Base-by-base conservation (phyloP, 2,888 invertebrate species). In the Nemurella pictetii region DNA sequence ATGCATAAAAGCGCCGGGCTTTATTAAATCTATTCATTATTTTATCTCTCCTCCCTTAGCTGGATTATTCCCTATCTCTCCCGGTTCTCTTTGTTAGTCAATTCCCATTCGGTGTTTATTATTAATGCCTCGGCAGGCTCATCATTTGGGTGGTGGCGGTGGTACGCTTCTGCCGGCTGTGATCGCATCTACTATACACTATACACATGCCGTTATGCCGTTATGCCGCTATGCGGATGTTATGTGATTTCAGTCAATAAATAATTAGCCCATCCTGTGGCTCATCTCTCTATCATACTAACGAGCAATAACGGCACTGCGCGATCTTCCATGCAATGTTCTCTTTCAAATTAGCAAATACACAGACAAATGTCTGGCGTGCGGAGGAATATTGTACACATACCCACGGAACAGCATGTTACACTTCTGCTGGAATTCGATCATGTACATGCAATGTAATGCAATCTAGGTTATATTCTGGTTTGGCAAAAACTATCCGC, bases 191-290 rank as follows among this genome's bases (percentile, higher is more conserved):
- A 55, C 5, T 1, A 3, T 32, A 32, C 29, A 12, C 30, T n/a
- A 25, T n/a, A 35, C 5, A 12, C 12, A 26, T 80, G 80, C 35
- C 25, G 80, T 75, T 75, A 75, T n/a, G n/a, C n/a, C n/a, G n/a
- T n/a, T n/a, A 26, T 80, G 80, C 35, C 25, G 80, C 26, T 75
- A 75, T 35, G 80, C 80, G 80, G 80, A 80, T 83, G 73, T 83
- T 82, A 81, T 85, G 82, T 74, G 85, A 85, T 82, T 36, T 73
- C n/a, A 85, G 85, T 85, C 85, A 85, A 85, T 85, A 85, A 85
- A 85, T 85, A 82, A 85, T 85, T 82, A 85, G 82, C 75, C 30
- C 80, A 81, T 82, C 85, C 75, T 73, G 75, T 75, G 77, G 82
- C 29, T 80, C 35, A 80, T 5, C 80, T 20, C 55, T 55, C 55